These are phyloP conservation scores for Plagiodera versicolora DNA, from an alignment of 2,888 invertebrate species.

Conservation along the genomic window DNA sequence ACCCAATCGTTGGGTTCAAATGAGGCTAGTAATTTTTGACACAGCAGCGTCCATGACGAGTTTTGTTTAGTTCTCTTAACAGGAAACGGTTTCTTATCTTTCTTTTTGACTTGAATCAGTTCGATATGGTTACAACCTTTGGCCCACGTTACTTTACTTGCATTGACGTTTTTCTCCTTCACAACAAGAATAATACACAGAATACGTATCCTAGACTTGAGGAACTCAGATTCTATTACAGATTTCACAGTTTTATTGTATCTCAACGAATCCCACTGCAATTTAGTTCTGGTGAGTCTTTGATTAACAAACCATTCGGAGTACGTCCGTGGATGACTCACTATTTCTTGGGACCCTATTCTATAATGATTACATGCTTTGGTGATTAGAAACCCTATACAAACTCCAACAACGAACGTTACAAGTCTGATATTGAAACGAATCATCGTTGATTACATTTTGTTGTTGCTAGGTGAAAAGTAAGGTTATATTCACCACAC, in stretches of 20 bases:
- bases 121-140: slow-evolving; percentile 47
- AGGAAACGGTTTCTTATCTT: slow-evolving; percentile 38
- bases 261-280: slow-evolving; percentile 42
- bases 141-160: slow-evolving; percentile 50
- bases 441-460: slow-evolving; percentile 31
- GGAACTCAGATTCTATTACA: slow-evolving; percentile 43
- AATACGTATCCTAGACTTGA: slow-evolving; percentile 50
- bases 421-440: slow-evolving; percentile 37
- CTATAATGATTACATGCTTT: slow-evolving; percentile 18
- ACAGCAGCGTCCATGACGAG: slow-evolving; percentile 49
- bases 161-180: slow-evolving; percentile 51
- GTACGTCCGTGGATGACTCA: slow-evolving; percentile 25
- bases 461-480: too few relatives aligned
- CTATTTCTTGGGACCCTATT: slow-evolving; percentile 16
- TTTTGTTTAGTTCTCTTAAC: slow-evolving; percentile 39
- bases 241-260: slow-evolving; percentile 36
- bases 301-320: slow-evolving; percentile 39
- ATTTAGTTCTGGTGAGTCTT: slow-evolving; percentile 25
- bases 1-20: slow-evolving; percentile 55
- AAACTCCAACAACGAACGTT: slow-evolving; percentile 36
- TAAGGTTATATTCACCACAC: too few relatives aligned
- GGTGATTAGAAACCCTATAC: slow-evolving; percentile 38
- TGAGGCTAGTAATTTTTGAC: slow-evolving; percentile 40
- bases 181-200: slow-evolving; percentile 57
- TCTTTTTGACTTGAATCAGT: slow-evolving; percentile 36